A percentile compares a stretch with the other conserved stretches of the same genome.
Conservation (phyloP, 2,888 invertebrate species). For the Rosalia funebris region DNA sequence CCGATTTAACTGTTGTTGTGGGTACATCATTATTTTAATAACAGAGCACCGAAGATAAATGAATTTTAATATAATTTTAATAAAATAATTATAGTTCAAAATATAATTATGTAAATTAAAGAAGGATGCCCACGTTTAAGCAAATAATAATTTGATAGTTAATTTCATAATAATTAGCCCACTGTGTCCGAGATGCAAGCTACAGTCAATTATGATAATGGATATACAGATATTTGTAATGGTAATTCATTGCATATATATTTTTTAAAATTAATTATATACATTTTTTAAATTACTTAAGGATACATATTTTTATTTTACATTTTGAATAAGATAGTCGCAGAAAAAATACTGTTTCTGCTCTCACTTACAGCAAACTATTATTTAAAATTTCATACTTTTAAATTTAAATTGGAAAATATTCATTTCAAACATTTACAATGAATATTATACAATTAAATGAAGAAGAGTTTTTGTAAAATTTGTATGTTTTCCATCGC, state of each 20-base stretch:
- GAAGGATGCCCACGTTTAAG: background rate
- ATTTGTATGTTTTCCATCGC: no score
- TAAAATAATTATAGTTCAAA: slow-evolving; percentile 2
- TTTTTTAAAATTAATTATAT: background rate
- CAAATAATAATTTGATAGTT: slow-evolving; percentile 1
- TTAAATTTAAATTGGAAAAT: no score
- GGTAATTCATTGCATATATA: background rate
- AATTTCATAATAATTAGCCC: background rate
- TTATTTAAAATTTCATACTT: no score
- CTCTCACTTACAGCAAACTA: no score
- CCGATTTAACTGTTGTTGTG: slow-evolving; percentile 8
- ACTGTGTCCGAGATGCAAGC: background rate
- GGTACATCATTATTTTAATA: slow-evolving; percentile 16
- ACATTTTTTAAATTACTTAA: background rate
- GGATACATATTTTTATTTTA: no score
- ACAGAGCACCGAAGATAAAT: slow-evolving; percentile 8
- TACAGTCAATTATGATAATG: slow-evolving; percentile 4
- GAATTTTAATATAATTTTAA: slow-evolving; percentile 9
- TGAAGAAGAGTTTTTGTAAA: no score
- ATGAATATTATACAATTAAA: no score
- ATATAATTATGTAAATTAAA: slow-evolving; percentile 15
- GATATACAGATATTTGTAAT: slow-evolving; percentile 5
- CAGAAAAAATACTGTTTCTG: no score
- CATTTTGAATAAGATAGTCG: no score
- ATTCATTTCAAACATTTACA: no score